Evolutionary conservation across 2,888 invertebrate species (phyloP).

Genomic region (Pachycephus smyrnensis): DNA sequence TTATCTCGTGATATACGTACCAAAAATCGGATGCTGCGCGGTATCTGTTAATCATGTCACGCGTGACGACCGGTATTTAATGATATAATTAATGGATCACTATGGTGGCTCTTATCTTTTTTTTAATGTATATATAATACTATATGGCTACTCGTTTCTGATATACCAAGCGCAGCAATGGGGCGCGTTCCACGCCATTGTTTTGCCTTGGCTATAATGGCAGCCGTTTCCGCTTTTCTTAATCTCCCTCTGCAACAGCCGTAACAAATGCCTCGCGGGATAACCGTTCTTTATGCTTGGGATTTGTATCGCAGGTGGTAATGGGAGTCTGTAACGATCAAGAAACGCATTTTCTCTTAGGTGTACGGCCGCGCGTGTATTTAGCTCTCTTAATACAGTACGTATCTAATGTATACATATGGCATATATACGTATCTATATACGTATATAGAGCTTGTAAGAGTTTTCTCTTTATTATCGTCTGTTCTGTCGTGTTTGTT

Average conservation of each 20-base stretch:
- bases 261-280: slow-evolving; percentile 28
- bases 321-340: neutral
- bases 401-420: neutral
- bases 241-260: slow-evolving; percentile 33
- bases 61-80: neutral
- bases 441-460: neutral
- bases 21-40: neutral
- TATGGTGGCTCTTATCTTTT: neutral
- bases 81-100: neutral
- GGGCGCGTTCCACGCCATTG: slow-evolving; percentile 40
- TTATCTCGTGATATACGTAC: fast-evolving
- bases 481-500: neutral
- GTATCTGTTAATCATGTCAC: no score
- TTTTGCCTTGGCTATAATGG: slow-evolving; percentile 31
- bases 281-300: slow-evolving; percentile 23
- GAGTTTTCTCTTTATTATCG: neutral
- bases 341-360: neutral
- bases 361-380: neutral
- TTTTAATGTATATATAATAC: neutral
- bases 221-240: slow-evolving; percentile 38
- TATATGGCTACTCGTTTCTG: neutral
- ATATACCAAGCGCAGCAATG: slow-evolving; percentile 2
- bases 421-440: neutral
- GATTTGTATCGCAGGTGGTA: neutral
- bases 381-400: neutral